Evolutionary conservation across 2,797 vertebrate genomes (phyloP).

Genomic region (Arctocebus calabarensis): DNA sequence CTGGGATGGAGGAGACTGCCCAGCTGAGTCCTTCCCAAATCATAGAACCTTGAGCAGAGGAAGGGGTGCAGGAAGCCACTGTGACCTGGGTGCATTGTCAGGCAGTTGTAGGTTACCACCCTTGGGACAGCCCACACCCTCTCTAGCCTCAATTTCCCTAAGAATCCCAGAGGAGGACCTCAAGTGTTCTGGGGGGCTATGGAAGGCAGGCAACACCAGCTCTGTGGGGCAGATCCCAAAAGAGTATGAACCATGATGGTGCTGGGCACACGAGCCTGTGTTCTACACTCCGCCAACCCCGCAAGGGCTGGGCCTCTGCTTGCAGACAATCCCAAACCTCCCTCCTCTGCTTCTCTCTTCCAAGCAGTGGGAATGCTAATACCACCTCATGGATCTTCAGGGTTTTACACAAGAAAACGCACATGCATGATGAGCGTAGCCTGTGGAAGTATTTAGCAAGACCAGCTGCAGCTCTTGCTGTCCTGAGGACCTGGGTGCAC

Average conservation of each 20-base stretch:
- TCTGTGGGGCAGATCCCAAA: background rate
- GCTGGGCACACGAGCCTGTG: background rate
- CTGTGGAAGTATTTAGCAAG: rapidly evolving
- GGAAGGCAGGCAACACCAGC: background rate
- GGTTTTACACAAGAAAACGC: background rate
- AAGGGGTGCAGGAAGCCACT: background rate
- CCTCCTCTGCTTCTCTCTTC: background rate
- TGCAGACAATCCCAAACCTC: too few relatives aligned
- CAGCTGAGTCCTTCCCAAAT: background rate
- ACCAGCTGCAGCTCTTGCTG: rapidly evolving
- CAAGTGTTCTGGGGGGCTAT: too few relatives aligned
- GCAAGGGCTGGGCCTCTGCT: background rate
- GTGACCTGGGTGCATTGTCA: too few relatives aligned
- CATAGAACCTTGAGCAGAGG: background rate
- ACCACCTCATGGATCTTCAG: rapidly evolving
- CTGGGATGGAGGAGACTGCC: background rate
- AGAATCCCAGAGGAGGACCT: background rate
- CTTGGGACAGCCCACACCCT: rapidly evolving
- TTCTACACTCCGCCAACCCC: background rate
- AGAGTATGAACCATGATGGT: rapidly evolving
- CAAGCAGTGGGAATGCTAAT: too few relatives aligned
- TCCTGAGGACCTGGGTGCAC: background rate
- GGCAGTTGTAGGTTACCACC: rapidly evolving
- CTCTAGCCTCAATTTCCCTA: background rate
- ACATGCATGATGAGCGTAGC: too few relatives aligned